Conservation (phyloP, 2,888 invertebrate species). For the Auanema freiburgensis region DNA sequence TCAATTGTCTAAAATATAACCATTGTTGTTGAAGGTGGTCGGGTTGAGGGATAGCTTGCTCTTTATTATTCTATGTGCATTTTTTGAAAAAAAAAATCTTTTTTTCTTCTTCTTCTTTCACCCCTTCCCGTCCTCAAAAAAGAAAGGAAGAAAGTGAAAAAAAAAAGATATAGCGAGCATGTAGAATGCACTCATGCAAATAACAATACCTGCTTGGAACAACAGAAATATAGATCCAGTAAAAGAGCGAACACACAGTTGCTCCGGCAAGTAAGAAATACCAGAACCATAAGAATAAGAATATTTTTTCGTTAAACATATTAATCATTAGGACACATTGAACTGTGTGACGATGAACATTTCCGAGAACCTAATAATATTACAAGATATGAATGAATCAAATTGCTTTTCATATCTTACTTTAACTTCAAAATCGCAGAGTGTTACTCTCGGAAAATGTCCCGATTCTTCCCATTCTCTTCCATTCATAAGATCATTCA, state of each 20-base stretch:
- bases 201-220: constrained; percentile 59
- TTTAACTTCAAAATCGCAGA: constrained; percentile 65
- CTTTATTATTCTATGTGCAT: constrained; percentile 1
- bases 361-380: constrained; percentile 55
- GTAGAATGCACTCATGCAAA: constrained; percentile 2
- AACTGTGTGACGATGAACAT: constrained; percentile 63
- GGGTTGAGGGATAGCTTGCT: constrained; percentile 5
- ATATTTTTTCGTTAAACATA: constrained; percentile 64
- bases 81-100: background rate
- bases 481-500: constrained; percentile 64
- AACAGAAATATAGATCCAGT: constrained; percentile 64
- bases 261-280: constrained; percentile 63
- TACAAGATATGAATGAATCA: background rate
- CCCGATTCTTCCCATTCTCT: constrained; percentile 64
- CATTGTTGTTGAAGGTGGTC: no score
- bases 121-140: no score
- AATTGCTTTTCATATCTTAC: constrained; percentile 27
- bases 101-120: no score
- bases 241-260: constrained; percentile 63
- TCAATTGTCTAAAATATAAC: constrained; percentile 58
- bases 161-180: background rate
- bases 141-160: background rate
- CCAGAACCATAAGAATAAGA: constrained; percentile 64
- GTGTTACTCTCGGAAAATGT: constrained; percentile 62
- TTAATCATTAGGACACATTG: constrained; percentile 65